phyloP scores from a whole-genome alignment of 1,140 invertebrate species.

The Metaphire vulgaris region DNA sequence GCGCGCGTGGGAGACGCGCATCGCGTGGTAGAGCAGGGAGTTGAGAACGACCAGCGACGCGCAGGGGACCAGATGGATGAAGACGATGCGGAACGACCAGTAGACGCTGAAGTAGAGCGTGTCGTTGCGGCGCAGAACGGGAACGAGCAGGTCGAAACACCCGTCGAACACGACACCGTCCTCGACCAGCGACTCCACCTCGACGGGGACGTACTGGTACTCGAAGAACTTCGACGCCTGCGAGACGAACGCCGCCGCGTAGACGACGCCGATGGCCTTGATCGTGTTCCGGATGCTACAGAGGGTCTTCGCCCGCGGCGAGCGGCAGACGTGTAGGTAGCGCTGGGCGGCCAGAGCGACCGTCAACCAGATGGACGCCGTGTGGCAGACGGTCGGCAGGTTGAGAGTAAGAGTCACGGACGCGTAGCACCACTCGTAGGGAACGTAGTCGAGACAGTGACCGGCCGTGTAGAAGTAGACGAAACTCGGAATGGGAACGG shows the following conservation, averaged over 20 bases:
- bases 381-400: conserved; percentile 43
- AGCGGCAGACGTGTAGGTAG: conserved; percentile 90
- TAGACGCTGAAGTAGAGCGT: conserved; percentile 72
- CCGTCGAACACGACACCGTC: conserved; percentile 34
- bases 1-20: conserved; percentile 72
- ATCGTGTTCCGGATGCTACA: conserved; percentile 74
- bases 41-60: conserved; percentile 80
- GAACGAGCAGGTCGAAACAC: background rate
- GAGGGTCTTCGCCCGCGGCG: conserved; percentile 71
- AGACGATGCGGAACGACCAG: conserved; percentile 76
- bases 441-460: background rate
- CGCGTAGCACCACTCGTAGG: conserved; percentile 17
- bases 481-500: conserved; percentile 65
- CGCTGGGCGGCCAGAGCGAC: conserved; percentile 90
- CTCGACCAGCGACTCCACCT: conserved; percentile 61
- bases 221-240: conserved; percentile 75
- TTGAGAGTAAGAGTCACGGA: conserved; percentile 43
- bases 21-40: conserved; percentile 73
- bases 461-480: conserved; percentile 17
- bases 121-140: background rate
- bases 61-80: conserved; percentile 83
- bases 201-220: conserved; percentile 49
- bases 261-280: conserved; percentile 68
- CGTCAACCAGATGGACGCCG: conserved; percentile 86
- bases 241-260: conserved; percentile 66